phyloP scores from a whole-genome alignment of 2,888 invertebrate genomes.

The Griposia aprilina region DNA sequence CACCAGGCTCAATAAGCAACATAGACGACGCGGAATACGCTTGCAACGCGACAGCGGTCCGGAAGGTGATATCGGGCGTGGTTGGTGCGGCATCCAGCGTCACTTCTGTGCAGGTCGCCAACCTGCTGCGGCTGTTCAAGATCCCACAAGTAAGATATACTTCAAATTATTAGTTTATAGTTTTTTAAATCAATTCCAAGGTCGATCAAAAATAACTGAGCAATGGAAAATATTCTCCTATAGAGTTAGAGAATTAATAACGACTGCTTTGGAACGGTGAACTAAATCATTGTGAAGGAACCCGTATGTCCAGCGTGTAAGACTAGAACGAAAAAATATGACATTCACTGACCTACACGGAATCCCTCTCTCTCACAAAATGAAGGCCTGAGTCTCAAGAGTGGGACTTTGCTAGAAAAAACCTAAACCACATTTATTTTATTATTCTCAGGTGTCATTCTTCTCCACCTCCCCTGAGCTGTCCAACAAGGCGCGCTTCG shows the following conservation, averaged over 20 bases:
- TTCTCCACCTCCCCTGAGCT: slow-evolving; percentile 98
- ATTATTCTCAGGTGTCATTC: slow-evolving; percentile 94
- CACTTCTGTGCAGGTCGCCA: slow-evolving; percentile 99
- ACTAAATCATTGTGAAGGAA: background rate
- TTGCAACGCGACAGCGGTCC: slow-evolving; percentile 95
- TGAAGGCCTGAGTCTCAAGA: background rate
- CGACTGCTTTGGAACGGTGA: background rate
- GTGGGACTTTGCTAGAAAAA: background rate
- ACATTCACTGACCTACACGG: background rate
- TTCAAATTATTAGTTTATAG: background rate
- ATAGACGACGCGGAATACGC: slow-evolving; percentile 97
- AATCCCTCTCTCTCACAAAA: background rate
- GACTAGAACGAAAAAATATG: background rate
- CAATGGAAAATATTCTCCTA: no score
- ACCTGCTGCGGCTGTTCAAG: slow-evolving; percentile 94
- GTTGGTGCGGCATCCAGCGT: slow-evolving; percentile 93
- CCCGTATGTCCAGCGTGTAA: background rate
- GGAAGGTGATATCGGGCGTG: slow-evolving; percentile 92
- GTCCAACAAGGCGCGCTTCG: slow-evolving; percentile 98
- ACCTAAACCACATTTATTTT: background rate
- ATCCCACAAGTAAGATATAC: slow-evolving; percentile 93
- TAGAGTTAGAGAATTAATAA: background rate
- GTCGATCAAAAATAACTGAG: background rate
- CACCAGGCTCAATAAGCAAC: slow-evolving; percentile 97
- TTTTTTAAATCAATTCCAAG: background rate